phyloP scores from a whole-genome alignment of 2,888 invertebrate species.

The Lissonota sp. region DNA sequence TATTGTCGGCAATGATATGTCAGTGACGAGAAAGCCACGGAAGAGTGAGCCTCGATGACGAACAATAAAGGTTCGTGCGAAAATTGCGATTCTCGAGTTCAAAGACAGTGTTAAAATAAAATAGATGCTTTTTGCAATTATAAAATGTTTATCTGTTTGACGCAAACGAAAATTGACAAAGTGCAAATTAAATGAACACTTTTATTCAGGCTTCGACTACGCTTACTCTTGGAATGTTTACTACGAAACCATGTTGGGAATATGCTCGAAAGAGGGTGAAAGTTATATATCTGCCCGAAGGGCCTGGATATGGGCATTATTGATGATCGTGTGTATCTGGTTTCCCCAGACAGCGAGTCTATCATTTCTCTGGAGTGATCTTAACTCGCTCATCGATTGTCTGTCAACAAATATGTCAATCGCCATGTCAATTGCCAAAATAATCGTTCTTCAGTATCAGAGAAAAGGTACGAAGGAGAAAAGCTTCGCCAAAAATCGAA shows the following conservation, averaged over 20 bases:
- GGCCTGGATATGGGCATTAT: slow-evolving; percentile 37
- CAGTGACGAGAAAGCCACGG: slow-evolving; percentile 27
- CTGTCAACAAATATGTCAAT: slow-evolving; percentile 69
- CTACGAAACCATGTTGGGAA: slow-evolving; percentile 67
- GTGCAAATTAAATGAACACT: background rate
- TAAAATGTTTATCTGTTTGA: background rate
- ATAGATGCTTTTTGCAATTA: too few relatives aligned
- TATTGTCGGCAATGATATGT: slow-evolving; percentile 8
- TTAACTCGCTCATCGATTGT: slow-evolving; percentile 70
- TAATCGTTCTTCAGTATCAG: slow-evolving; percentile 65
- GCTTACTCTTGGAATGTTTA: slow-evolving; percentile 70
- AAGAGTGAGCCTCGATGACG: slow-evolving; percentile 35
- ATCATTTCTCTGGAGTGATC: slow-evolving; percentile 57
- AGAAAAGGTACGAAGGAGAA: slow-evolving; percentile 60
- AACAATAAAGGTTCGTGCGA: slow-evolving; percentile 36
- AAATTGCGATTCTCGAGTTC: background rate
- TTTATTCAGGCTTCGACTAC: slow-evolving; percentile 63
- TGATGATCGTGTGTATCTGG: slow-evolving; percentile 40
- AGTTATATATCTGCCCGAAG: slow-evolving; percentile 15
- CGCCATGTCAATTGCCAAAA: slow-evolving; percentile 65
- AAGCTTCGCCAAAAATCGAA: too few relatives aligned
- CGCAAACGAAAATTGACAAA: background rate
- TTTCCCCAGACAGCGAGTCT: slow-evolving; percentile 54
- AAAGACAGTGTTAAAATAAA: background rate
- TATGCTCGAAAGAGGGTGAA: slow-evolving; percentile 26